Evolutionary conservation across 2,888 invertebrate genomes (phyloP).

Genomic region (Tetrapedia diversipes): DNA sequence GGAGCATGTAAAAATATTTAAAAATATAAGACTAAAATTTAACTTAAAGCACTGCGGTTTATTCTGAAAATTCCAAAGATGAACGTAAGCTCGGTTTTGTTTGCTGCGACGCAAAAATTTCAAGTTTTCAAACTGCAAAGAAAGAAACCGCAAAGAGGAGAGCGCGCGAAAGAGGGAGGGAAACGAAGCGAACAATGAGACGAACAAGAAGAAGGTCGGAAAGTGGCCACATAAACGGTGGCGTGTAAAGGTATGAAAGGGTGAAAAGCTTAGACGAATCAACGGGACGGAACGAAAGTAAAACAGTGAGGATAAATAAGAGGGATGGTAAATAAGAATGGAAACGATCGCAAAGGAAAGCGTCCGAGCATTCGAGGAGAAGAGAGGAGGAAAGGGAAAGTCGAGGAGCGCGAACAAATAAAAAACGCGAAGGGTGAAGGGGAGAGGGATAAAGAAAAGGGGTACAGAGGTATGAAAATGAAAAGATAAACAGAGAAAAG

Average conservation of each 20-base stretch:
- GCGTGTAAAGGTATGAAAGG: neutral
- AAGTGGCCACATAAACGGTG: neutral
- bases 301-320: constrained; percentile 5
- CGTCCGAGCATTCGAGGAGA: neutral
- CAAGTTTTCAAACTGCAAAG: neutral
- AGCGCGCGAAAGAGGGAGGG: neutral
- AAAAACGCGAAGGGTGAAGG: no score
- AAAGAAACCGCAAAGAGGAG: neutral
- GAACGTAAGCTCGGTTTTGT: no score
- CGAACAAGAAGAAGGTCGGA: neutral
- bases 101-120: no score
- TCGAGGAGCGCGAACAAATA: constrained; percentile 10
- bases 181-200: neutral
- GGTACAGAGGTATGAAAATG: constrained; percentile 18
- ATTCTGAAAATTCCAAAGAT: no score
- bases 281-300: constrained; percentile 16
- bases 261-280: neutral
- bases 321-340: constrained; percentile 20
- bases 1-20: no score
- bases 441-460: neutral
- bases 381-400: constrained; percentile 11
- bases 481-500: constrained; percentile 21
- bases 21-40: no score
- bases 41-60: no score
- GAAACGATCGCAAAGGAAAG: constrained; percentile 15